Base-by-base conservation (phyloP, 2,888 invertebrate species). In the Pseudanteris insignis region DNA sequence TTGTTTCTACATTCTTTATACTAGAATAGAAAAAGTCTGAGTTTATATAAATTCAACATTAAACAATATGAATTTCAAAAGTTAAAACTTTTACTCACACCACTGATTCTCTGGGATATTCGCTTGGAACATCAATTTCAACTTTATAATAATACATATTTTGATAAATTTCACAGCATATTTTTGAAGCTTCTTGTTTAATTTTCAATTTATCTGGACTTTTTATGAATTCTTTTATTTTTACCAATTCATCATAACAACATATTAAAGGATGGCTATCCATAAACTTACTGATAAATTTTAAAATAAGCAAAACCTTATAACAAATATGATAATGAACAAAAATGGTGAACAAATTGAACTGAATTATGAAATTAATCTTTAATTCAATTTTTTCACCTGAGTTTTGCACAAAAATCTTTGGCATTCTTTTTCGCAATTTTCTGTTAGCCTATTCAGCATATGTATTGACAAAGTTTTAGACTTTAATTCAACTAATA, bases 251-350 rank as follows among this genome's bases (percentile, higher is more conserved):
- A 70, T 89, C 88, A 65, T 87, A 86, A 68, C 89, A 89, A 51
- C 88, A 87, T 70, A 86, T 88, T 2, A 90, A 79, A 0, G 89
- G 87, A 79, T 89, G 88, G 64, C 89, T 88, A 36, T 85, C 83
- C 8, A 89, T 78, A 72, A 89, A 90, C 59, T 83, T 85, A 38
- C 84, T 79, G 3, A 89, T 78, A 70, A 89, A 88, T 65, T 84
- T 83, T 9, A 89, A 74, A 2, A 85, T 79, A 34, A 81, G 81
- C 24, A 89, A 72, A 9, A 88, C 78, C 83, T 85, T 75, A 7
- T 66, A 65, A 24, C n/a, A n/a, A n/a, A n/a, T n/a, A n/a, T n/a
- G n/a, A n/a, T n/a, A n/a, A n/a, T n/a, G n/a, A n/a, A n/a, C n/a
- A n/a, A n/a, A n/a, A n/a, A n/a, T n/a, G n/a, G n/a, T n/a, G n/a